Base-by-base conservation (phyloP, 2,888 invertebrate species). In the Athetis lepigone region DNA sequence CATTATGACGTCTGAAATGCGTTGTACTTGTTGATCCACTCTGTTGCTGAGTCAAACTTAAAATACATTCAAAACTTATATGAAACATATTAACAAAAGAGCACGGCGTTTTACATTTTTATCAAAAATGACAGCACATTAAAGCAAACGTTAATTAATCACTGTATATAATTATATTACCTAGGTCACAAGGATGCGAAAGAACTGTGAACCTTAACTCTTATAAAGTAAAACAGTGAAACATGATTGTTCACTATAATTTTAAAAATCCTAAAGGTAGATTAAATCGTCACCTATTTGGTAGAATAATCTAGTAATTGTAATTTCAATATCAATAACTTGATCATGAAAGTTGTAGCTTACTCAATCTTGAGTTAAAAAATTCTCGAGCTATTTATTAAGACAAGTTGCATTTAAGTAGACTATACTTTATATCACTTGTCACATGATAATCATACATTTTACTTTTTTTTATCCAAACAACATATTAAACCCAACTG, bases 11-110 rank as follows among this genome's bases (percentile, higher is more conserved):
- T 83, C 85, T 85, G 86, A 85, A 82, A 87, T 86, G 85, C 81
- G 85, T 86, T 86, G 81, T 82, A 79, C 70, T 77, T 78, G 81
- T 83, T 77, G 60, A 81, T 85, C 85, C 87, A 92, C 94, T 93
- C 93, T 94, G 93, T 92, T 87, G 78, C 94, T 90, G 94, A 94
- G 94, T 92, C 93, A 77, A 89, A 91, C 90, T 90, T 90, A 91
- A 91, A 89, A 87, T 84, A 89, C 81, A 88, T 84, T 87, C 86
- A 87, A 90, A 91, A 89, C 90, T 90, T 92, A 92, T 82, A 85
- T 81, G 84, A 85, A 79, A 87, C 87, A 83, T 90, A 89, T 88
- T 88, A 91, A 91, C 90, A 90, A 90, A 90, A 93, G 79, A 94
- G 92, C 92, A 92, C 90, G 88, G 91, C 90, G 88, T 85, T 88